Conservation (phyloP, 2,113 vertebrate genomes). For the Ascaphus truei region DNA sequence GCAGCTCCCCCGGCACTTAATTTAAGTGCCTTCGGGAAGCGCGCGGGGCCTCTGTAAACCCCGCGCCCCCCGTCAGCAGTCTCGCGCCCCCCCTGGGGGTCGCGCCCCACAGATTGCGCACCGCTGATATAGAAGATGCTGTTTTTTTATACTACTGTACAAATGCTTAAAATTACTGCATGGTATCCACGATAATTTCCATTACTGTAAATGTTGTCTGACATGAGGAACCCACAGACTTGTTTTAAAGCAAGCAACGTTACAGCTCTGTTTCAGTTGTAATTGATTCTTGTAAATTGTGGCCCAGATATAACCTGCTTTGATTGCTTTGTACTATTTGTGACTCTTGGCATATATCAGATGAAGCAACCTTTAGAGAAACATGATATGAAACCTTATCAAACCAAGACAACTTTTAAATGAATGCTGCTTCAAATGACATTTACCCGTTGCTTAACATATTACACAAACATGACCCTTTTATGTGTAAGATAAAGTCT, state of each 20-base stretch:
- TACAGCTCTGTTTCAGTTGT: background rate
- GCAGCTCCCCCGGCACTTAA: too few relatives aligned
- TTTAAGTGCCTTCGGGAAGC: too few relatives aligned
- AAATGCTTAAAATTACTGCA: too few relatives aligned
- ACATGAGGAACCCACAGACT: too few relatives aligned
- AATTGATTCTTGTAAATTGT: background rate
- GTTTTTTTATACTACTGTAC: too few relatives aligned
- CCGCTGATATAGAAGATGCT: too few relatives aligned
- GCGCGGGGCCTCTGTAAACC: too few relatives aligned
- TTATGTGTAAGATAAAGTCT: background rate
- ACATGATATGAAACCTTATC: background rate
- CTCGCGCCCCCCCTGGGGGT: too few relatives aligned
- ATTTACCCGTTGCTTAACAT: background rate
- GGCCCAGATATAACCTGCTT: background rate
- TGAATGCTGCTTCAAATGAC: background rate
- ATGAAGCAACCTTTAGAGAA: background rate
- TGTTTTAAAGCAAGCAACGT: background rate
- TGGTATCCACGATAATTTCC: too few relatives aligned
- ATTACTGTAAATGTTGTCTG: too few relatives aligned
- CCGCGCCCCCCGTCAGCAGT: too few relatives aligned
- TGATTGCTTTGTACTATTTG: background rate
- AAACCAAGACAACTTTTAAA: background rate
- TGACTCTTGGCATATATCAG: background rate
- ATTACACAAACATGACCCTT: background rate
- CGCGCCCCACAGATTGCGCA: too few relatives aligned